Conservation (phyloP, 2,888 invertebrate genomes). For the Idaea dimidiata region DNA sequence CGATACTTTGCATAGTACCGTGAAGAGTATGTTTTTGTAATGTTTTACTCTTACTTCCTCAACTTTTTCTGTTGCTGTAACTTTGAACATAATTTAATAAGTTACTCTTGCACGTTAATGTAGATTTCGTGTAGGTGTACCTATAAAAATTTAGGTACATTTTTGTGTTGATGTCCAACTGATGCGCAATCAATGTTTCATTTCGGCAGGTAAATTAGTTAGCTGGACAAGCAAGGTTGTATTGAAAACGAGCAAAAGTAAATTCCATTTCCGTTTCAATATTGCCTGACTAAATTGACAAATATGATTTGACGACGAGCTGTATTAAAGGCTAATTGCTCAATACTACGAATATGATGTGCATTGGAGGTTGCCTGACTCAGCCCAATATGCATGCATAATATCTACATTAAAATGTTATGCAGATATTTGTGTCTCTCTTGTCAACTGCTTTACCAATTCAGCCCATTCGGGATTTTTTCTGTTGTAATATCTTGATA, state of each 20-base stretch:
- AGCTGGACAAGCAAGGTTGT: constrained; percentile 18
- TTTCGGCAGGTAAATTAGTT: constrained; percentile 22
- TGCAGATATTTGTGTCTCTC: background rate
- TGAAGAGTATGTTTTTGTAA: constrained; percentile 52
- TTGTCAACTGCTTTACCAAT: too few species aligned
- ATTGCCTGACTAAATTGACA: constrained; percentile 58
- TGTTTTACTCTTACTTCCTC: constrained; percentile 30
- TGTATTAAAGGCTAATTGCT: constrained; percentile 70
- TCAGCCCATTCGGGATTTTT: too few species aligned
- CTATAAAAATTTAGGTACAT: background rate
- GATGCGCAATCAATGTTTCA: constrained; percentile 7
- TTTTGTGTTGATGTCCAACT: constrained; percentile 12
- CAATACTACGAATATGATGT: constrained; percentile 39
- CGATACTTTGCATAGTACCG: constrained; percentile 64
- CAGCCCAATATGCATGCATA: background rate
- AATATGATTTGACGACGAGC: constrained; percentile 60
- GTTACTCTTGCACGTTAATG: background rate
- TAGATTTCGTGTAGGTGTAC: background rate
- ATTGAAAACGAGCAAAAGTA: constrained; percentile 48
- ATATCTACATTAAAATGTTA: background rate
- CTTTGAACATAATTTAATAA: background rate
- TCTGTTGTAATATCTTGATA: background rate
- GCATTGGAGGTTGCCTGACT: constrained; percentile 22
- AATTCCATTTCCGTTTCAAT: constrained; percentile 60
- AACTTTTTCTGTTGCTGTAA: background rate